Base-by-base conservation (phyloP, 2,113 vertebrate species). In the Ursus arctos region DNA sequence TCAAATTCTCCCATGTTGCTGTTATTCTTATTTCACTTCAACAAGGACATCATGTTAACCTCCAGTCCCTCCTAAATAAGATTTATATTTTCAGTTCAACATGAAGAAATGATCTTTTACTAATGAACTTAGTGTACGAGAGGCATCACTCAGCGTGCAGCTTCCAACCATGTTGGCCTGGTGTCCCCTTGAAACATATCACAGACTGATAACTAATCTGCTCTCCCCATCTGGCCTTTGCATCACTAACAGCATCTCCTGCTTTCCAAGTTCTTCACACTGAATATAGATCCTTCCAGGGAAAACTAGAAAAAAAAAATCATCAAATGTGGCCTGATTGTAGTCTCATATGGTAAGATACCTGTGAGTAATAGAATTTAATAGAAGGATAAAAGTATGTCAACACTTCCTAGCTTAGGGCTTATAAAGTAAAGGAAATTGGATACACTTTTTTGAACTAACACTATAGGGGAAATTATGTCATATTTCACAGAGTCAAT, bases 201-300 rank as follows among this genome's bases (percentile, higher is more conserved):
- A 43, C 85, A 95, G 63, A 88, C 86, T 65, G 67, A 91, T 87
- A 96, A 87, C 67, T 90, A 89, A 82, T 95, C 91, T 95, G 79
- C 24, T 82, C 43, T 96, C 24, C 57, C 93, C 97, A 95, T 96
- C 63, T 97, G 96, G 95, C 89, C 79, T 89, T 69, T 82, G 93
- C 16, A 2, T 92, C 79, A 33, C 86, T 95, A 55, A 91, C 21
- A 63, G 86, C 19, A n/a, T 79, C 63, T 92, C 57, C 31, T 88
- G 80, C 47, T 76, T 90, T 96, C 83, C 93, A 72, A 22, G 19
- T n/a, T 94, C 57, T 96, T 93, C 88, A 83, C 2, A 8, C 22
- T 96, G 51, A 93, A 91, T 88, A 83, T 93, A 65, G 76, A 71
- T 86, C 47, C 74, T 98, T 96, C 89, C 51, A 97, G 67, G 86